phyloP scores from a whole-genome alignment of 2,888 invertebrate genomes.

The Allacma fusca region DNA sequence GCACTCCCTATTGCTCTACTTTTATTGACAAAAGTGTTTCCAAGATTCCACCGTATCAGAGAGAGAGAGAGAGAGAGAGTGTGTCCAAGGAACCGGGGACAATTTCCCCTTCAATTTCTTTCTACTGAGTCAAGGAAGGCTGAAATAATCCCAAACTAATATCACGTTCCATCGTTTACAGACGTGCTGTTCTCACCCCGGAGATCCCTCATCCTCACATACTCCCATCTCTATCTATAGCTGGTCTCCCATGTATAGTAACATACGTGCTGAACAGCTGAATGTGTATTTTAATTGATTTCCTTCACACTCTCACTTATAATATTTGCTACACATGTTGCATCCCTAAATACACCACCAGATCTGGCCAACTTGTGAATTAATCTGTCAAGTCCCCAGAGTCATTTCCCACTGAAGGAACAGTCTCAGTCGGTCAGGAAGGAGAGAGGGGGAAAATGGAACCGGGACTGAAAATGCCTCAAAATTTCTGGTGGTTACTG shows the following conservation, averaged over 20 bases:
- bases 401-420: too few relatives aligned
- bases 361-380: too few relatives aligned
- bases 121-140: background rate
- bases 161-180: slow-evolving; percentile 17
- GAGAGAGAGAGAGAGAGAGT: background rate
- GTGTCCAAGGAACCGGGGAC: background rate
- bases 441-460: background rate
- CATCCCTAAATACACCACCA: too few relatives aligned
- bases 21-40: too few relatives aligned
- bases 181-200: slow-evolving; percentile 2
- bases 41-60: too few relatives aligned
- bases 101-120: background rate
- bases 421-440: background rate
- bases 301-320: background rate
- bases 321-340: too few relatives aligned
- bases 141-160: background rate
- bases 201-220: background rate
- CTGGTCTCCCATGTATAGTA: background rate
- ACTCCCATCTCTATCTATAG: background rate
- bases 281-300: background rate
- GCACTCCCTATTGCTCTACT: background rate
- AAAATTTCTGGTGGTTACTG: slow-evolving; percentile 41
- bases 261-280: background rate
- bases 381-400: too few relatives aligned
- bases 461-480: slow-evolving; percentile 29